Conservation (phyloP, 2,797 vertebrate species). For the Enteromius mattozi region DNA sequence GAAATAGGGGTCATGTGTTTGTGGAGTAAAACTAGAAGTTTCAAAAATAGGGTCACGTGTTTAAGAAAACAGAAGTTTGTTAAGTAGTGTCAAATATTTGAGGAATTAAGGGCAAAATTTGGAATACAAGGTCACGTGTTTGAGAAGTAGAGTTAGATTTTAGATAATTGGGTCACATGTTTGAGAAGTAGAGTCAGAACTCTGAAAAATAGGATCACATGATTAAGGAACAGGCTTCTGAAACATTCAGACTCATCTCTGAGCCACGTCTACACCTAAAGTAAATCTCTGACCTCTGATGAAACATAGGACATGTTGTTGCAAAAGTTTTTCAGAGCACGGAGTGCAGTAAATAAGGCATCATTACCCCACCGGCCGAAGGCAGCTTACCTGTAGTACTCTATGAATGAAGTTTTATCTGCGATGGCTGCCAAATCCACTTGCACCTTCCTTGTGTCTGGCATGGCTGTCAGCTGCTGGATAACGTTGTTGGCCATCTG, state of each 20-base stretch:
- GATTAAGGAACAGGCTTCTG: not conserved
- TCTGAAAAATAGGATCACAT: constrained; percentile 25
- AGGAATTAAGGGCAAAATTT: not conserved
- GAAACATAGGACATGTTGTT: not conserved
- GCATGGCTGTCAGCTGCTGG: constrained; percentile 83
- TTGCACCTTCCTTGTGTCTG: constrained; percentile 77
- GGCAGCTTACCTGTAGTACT: constrained; percentile 88
- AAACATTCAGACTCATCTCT: constrained; percentile 26
- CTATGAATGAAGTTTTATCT: constrained; percentile 74
- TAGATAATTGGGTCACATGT: not conserved
- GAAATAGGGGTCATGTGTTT: not conserved
- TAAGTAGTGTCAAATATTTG: no score
- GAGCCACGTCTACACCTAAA: constrained; percentile 51
- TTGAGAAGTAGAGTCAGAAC: not conserved
- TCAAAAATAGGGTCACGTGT: not conserved
- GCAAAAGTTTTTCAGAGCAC: constrained; percentile 12
- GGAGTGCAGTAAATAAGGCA: not conserved
- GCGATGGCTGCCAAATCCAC: constrained; percentile 79
- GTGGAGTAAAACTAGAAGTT: not conserved
- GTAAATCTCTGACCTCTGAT: not conserved
- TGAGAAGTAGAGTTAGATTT: not conserved
- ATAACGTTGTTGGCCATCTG: constrained; percentile 83
- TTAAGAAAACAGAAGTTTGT: no score
- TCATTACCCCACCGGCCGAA: not conserved
- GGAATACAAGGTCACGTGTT: constrained; percentile 15